These are phyloP conservation scores for Erebia epiphron DNA, from an alignment of 2,888 invertebrate species.

Conservation along the genomic window DNA sequence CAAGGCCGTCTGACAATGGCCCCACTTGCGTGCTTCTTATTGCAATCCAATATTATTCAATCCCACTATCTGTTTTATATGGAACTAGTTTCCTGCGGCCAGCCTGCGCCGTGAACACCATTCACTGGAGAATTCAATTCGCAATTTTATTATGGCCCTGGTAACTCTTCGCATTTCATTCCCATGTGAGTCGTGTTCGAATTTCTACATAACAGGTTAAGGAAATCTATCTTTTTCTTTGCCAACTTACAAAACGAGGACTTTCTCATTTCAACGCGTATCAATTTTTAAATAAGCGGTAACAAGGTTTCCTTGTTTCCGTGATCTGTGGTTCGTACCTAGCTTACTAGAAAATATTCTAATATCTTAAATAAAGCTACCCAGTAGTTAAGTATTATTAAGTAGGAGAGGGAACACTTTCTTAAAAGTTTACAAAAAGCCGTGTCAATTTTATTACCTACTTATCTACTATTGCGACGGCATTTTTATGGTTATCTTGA, in stretches of 20 bases:
- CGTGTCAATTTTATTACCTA: background rate
- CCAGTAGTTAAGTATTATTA: too few relatives aligned
- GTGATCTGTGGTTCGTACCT: too few relatives aligned
- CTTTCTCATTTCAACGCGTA: too few relatives aligned
- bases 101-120: slow-evolving; percentile 55
- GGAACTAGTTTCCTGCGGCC: slow-evolving; percentile 74
- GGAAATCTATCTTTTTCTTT: background rate
- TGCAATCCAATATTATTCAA: slow-evolving; percentile 75
- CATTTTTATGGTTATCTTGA: slow-evolving; percentile 2
- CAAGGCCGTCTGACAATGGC: slow-evolving; percentile 74
- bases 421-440: background rate
- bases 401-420: background rate
- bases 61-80: slow-evolving; percentile 75
- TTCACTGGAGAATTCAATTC: slow-evolving; percentile 61
- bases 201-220: slow-evolving; percentile 27
- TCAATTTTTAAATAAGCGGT: too few relatives aligned
- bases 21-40: slow-evolving; percentile 66
- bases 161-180: slow-evolving; percentile 31
- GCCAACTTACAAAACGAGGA: too few relatives aligned
- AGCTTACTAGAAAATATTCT: background rate
- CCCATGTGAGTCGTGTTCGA: slow-evolving; percentile 22
- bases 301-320: too few relatives aligned
- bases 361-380: too few relatives aligned
- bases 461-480: too few relatives aligned
- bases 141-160: slow-evolving; percentile 44